phyloP scores from a whole-genome alignment of 2,113 vertebrate genomes.

The Daboia siamensis region DNA sequence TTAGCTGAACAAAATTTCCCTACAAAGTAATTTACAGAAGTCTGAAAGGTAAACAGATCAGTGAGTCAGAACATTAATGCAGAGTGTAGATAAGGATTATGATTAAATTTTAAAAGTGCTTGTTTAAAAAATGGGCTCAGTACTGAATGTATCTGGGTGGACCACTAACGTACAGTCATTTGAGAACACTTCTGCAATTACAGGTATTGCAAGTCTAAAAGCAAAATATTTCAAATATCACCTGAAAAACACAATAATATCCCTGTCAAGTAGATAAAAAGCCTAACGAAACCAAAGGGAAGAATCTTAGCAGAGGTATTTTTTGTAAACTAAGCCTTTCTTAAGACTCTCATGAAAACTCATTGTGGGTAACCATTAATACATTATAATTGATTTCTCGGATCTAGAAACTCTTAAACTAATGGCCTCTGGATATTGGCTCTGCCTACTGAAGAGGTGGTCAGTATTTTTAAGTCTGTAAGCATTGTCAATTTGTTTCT shows the following conservation, averaged over 20 bases:
- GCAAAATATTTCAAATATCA: constrained; percentile 28
- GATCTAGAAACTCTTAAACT: not conserved
- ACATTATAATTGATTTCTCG: not conserved
- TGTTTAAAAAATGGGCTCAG: not conserved
- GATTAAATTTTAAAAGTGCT: not conserved
- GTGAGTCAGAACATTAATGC: not conserved
- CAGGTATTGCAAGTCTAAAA: constrained; percentile 21
- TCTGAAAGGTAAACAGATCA: not conserved
- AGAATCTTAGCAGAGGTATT: constrained; percentile 6
- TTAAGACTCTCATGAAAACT: not conserved
- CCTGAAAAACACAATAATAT: constrained; percentile 52
- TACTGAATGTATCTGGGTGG: not conserved
- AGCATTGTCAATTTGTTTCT: not conserved
- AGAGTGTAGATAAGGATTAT: not conserved
- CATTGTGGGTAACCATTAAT: not conserved
- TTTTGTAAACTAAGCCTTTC: not conserved
- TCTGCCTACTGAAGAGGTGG: not conserved
- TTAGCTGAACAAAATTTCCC: constrained; percentile 37
- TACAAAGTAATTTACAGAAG: not conserved
- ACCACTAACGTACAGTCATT: constrained; percentile 22
- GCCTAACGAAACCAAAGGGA: constrained; percentile 50
- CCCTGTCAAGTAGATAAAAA: constrained; percentile 23
- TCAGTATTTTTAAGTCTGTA: not conserved
- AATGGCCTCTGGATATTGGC: not conserved
- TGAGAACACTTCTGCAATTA: constrained; percentile 19